Conservation (phyloP, 2,888 invertebrate genomes). For the Chrysodeixis includens region DNA sequence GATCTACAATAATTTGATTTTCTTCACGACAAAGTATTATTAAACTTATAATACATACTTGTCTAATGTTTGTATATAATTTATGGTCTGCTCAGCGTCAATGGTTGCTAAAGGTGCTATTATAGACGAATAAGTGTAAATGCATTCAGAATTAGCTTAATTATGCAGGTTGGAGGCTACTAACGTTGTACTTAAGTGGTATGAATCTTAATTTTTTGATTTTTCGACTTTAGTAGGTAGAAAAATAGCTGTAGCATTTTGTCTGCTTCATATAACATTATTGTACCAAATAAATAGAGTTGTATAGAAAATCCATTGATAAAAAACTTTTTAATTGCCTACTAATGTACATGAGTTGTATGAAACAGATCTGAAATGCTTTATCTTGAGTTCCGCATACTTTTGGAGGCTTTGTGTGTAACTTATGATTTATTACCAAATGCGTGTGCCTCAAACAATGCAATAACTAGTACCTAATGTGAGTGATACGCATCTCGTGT, state of each 20-base stretch:
- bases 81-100: not conserved
- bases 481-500: slow-evolving; percentile 11
- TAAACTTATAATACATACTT: too few relatives aligned
- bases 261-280: not conserved
- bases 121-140: slow-evolving; percentile 35
- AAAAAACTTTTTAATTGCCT: too few relatives aligned
- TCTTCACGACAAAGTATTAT: too few relatives aligned
- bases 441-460: slow-evolving; percentile 9
- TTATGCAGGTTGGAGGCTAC: slow-evolving; percentile 6
- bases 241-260: not conserved
- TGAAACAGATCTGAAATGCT: not conserved
- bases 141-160: slow-evolving; percentile 18
- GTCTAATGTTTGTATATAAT: too few relatives aligned
- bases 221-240: not conserved
- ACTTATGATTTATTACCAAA: not conserved
- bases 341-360: too few relatives aligned
- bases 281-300: not conserved
- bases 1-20: too few relatives aligned
- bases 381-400: not conserved
- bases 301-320: too few relatives aligned
- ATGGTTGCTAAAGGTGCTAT: slow-evolving; percentile 55
- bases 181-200: not conserved
- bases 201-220: not conserved
- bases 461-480: slow-evolving; percentile 2
- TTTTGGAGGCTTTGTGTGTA: not conserved